Evolutionary conservation across 2,888 invertebrate genomes (phyloP), one percentile per base, ranked within the genome.

Genomic region (Sesamia inferens): DNA sequence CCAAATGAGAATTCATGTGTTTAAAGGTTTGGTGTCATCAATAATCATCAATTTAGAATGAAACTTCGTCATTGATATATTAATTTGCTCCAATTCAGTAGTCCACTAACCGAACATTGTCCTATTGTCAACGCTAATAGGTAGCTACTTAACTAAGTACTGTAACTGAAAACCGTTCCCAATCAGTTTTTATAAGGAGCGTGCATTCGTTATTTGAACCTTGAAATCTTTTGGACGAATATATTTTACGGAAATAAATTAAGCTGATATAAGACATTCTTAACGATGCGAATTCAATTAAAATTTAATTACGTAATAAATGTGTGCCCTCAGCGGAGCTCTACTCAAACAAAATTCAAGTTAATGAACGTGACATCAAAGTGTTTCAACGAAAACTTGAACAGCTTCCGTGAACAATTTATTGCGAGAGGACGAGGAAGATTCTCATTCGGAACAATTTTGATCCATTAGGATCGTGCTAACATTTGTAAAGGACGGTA

Each of bases 281-380:
- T 6, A 24, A 57, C 58, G 61, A 44, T 19, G 66, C 5, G 8
- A 66, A 19, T 31, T 31, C 11, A 66, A 71, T 68, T 57, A 65
- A 80, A 67, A 55, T 11, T 76, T 10, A n/a, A 76, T 76, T 65
- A 76, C 24, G 55, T 59, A 61, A 79, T 62, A 57, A 70, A 79
- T 67, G 42, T 14, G 54, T 65, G n/a, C 63, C n/a, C 48, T 81
- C 57, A 51, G 51, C 68, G 65, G 14, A 58, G 31, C 44, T 44
- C 19, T 0, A 16, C 24, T 47, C 70, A 80, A 58, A 58, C 61
- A 61, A 54, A 73, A 57, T 58, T 54, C 24, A 31, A 59, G 24
- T 58, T 67, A 68, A 81, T 74, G 39, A 77, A 68, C 64, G 54
- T 77, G 74, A 69, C 63, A 22, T 77, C 63, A 59, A n/a, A 72